phyloP scores from a whole-genome alignment of 2,113 vertebrate genomes.

The Tragelaphus strepsiceros region DNA sequence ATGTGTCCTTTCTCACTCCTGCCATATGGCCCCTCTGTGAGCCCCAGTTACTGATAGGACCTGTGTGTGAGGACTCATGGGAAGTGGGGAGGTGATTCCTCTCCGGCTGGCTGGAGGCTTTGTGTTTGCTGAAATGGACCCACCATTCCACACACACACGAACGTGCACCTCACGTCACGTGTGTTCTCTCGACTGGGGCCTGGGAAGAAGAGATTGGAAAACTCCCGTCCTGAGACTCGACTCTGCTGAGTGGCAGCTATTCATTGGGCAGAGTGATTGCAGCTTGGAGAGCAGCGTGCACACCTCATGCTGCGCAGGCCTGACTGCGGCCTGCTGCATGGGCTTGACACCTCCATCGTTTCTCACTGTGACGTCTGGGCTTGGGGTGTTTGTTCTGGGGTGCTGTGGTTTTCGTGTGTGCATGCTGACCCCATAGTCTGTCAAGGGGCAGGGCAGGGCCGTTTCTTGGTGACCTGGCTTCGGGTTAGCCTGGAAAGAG shows the following conservation, averaged over 20 bases:
- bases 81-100: background rate
- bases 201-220: background rate
- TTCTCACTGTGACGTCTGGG: constrained; percentile 10
- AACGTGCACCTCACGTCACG: background rate
- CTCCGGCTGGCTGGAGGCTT: fast-evolving
- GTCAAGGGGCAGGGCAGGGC: constrained; percentile 37
- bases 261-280: constrained; percentile 81
- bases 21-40: fast-evolving
- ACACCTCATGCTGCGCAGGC: constrained; percentile 32
- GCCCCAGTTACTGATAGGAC: background rate
- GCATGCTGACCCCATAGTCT: constrained; percentile 75
- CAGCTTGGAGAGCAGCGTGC: constrained; percentile 74
- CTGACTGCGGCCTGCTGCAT: constrained; percentile 68
- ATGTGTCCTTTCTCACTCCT: background rate
- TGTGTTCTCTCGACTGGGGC: background rate
- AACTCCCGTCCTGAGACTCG: background rate
- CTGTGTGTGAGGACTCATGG: background rate
- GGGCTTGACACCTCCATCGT: constrained; percentile 64
- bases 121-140: background rate
- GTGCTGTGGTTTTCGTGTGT: constrained; percentile 53
- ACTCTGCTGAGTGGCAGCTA: constrained; percentile 64
- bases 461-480: background rate
- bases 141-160: background rate
- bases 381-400: constrained; percentile 4
- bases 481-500: background rate